phyloP scores from a whole-genome alignment of 2,797 vertebrate species.

The Enteromius thamalakanensis region DNA sequence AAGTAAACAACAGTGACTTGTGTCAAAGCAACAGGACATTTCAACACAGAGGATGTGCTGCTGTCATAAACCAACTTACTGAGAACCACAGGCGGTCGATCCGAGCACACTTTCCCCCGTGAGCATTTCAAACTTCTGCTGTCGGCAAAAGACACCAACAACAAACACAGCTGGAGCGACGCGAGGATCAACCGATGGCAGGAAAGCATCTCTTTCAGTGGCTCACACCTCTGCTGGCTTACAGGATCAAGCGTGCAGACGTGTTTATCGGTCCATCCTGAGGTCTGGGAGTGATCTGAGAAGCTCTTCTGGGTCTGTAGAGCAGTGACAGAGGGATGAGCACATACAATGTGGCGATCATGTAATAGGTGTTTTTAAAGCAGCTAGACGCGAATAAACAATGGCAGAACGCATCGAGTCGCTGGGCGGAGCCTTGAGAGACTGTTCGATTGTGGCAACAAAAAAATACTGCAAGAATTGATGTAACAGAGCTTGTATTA shows the following conservation, averaged over 20 bases:
- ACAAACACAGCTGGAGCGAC: constrained; percentile 53
- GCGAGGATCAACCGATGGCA: constrained; percentile 38
- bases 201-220: constrained; percentile 55
- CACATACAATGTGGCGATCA: neutral
- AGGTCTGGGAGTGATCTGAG: neutral
- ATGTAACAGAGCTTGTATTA: neutral
- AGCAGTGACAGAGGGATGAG: neutral
- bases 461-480: neutral
- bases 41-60: neutral
- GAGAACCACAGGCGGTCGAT: constrained; percentile 77
- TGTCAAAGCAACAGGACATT: neutral
- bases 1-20: constrained; percentile 6
- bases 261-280: constrained; percentile 12
- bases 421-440: constrained; percentile 24
- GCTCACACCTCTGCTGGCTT: constrained; percentile 33
- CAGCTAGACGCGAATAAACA: constrained; percentile 3
- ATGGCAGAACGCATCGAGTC: constrained; percentile 25
- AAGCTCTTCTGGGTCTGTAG: neutral
- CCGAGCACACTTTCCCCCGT: constrained; percentile 51
- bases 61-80: constrained; percentile 68
- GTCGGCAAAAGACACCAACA: constrained; percentile 27
- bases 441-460: neutral
- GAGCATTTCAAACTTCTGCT: constrained; percentile 65
- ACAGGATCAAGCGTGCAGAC: neutral
- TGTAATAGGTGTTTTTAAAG: constrained; percentile 45